phyloP scores from a whole-genome alignment of 2,888 invertebrate species.

The Callyntrura sp. region DNA sequence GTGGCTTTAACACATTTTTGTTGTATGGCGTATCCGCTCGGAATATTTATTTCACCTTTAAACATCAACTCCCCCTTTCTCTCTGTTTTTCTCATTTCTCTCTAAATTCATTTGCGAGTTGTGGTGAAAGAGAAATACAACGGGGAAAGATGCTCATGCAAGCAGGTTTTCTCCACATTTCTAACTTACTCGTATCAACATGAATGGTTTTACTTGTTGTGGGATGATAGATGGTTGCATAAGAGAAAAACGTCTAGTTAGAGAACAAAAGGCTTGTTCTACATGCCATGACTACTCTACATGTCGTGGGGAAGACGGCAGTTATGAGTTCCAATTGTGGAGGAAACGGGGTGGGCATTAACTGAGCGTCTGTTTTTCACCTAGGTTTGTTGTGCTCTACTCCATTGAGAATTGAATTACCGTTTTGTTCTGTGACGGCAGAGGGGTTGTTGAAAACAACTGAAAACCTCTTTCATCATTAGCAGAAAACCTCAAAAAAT shows the following conservation, averaged over 20 bases:
- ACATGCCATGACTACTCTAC: not conserved
- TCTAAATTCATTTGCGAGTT: slow-evolving; percentile 30
- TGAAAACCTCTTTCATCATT: slow-evolving; percentile 2
- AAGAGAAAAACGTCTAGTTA: not conserved
- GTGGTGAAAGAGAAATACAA: slow-evolving; percentile 3
- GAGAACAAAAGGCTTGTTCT: not conserved
- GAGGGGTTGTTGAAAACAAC: slow-evolving; percentile 1
- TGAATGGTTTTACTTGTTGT: slow-evolving; percentile 3
- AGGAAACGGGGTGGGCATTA: not conserved
- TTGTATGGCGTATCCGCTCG: not conserved
- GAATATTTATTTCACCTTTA: slow-evolving; percentile 29
- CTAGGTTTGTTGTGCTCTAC: not conserved
- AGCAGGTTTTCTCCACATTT: not conserved
- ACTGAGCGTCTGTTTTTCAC: not conserved
- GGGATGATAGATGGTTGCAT: not conserved
- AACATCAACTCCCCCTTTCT: not conserved
- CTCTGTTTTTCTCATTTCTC: not conserved
- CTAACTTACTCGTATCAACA: not conserved
- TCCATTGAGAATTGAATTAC: slow-evolving; percentile 16
- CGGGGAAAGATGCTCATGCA: not conserved
- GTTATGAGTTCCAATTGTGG: not conserved
- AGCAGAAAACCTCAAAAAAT: slow-evolving; percentile 8
- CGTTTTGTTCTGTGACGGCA: not conserved
- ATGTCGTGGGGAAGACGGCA: not conserved
- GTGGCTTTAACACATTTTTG: not conserved